phyloP scores from a whole-genome alignment of 2,888 invertebrate species.

The Drosophila subsilvestris region DNA sequence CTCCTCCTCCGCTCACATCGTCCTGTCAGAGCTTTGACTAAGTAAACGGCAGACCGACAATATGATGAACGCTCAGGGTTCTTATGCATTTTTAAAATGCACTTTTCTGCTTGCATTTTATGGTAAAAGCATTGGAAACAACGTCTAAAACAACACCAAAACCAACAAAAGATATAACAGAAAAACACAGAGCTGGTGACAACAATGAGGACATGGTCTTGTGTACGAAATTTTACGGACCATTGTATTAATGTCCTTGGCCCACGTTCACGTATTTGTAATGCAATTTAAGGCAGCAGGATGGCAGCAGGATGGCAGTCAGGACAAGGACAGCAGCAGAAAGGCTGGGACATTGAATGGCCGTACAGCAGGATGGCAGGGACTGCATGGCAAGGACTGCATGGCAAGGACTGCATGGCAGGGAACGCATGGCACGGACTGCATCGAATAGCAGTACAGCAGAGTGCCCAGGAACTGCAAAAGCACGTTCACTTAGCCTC shows the following conservation, averaged over 20 bases:
- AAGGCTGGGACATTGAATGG: constrained; percentile 19
- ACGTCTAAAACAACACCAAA: constrained; percentile 8
- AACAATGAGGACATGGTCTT: constrained; percentile 44
- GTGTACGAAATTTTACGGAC: constrained; percentile 62
- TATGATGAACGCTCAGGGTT: constrained; percentile 60
- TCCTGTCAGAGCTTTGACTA: constrained; percentile 31
- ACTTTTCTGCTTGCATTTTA: constrained; percentile 66
- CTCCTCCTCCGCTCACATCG: constrained; percentile 9
- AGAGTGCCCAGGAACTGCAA: constrained; percentile 8
- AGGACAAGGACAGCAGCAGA: constrained; percentile 26
- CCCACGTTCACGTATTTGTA: constrained; percentile 56
- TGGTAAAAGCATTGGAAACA: constrained; percentile 59
- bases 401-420: neutral
- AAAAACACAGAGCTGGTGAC: constrained; percentile 5
- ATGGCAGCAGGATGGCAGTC: constrained; percentile 14
- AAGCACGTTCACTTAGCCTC: constrained; percentile 36
- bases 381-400: constrained; percentile 1
- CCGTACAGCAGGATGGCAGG: constrained; percentile 13
- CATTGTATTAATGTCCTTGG: constrained; percentile 63
- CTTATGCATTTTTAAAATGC: constrained; percentile 75
- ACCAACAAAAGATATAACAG: constrained; percentile 11
- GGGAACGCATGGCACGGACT: neutral
- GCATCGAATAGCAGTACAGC: constrained; percentile 29
- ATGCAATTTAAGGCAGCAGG: constrained; percentile 60
- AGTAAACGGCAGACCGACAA: constrained; percentile 51